Evolutionary conservation across 2,113 vertebrate species (phyloP).

Genomic region (Paedocypris sp.): DNA sequence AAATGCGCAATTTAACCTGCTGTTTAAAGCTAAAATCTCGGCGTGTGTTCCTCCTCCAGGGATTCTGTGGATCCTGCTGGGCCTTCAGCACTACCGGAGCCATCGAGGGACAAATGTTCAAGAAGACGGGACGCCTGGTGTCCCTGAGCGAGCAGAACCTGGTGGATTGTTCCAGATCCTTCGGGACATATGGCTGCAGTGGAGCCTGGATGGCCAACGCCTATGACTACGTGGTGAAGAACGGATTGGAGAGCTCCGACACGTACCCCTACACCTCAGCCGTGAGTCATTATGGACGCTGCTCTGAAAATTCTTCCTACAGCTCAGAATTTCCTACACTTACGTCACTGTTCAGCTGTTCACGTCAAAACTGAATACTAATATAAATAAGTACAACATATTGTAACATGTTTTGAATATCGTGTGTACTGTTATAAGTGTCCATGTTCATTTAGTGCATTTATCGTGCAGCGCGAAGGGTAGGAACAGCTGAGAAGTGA

Average conservation of each 20-base stretch:
- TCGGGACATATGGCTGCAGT: conserved; percentile 60
- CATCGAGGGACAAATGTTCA: conserved; percentile 61
- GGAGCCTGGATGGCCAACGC: conserved; percentile 67
- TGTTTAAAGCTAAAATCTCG: not conserved
- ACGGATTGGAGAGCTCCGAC: conserved; percentile 51
- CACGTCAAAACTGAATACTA: too few species aligned
- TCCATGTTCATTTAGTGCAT: too few species aligned
- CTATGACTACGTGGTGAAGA: conserved; percentile 59
- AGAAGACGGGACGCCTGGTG: conserved; percentile 55
- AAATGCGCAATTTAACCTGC: too few species aligned
- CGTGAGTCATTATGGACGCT: conserved; percentile 39
- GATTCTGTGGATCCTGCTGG: conserved; percentile 69
- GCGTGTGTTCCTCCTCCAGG: conserved; percentile 39
- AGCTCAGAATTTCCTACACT: too few species aligned
- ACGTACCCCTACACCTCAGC: conserved; percentile 62
- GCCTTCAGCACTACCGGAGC: conserved; percentile 69
- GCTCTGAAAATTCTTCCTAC: too few species aligned
- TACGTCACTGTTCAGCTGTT: too few species aligned
- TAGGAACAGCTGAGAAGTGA: too few species aligned
- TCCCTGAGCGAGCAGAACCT: conserved; percentile 67
- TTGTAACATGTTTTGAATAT: too few species aligned
- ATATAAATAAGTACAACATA: too few species aligned
- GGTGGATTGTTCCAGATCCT: conserved; percentile 62
- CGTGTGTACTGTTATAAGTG: too few species aligned
- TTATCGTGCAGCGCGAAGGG: too few species aligned